These are phyloP conservation scores for Scaptodrosophila latifasciaeformis DNA, from an alignment of 2,888 invertebrate genomes.

Conservation along the genomic window DNA sequence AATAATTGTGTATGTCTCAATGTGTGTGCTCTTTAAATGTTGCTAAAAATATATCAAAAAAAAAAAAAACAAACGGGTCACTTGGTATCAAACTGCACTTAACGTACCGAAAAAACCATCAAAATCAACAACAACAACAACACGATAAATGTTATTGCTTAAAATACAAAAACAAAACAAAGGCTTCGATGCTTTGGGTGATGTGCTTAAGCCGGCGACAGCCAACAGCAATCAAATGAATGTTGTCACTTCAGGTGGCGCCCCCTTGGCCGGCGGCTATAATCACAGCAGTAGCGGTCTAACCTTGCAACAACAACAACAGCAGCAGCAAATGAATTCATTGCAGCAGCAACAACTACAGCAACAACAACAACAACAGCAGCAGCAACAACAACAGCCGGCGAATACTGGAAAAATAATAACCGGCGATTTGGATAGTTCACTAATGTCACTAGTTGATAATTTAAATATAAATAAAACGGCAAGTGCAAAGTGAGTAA, in stretches of 20 bases:
- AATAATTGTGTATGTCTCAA: conserved; percentile 49
- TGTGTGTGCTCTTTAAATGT: conserved; percentile 61
- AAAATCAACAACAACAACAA: conserved; percentile 31
- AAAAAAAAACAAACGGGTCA: conserved; percentile 39
- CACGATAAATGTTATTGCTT: conserved; percentile 14
- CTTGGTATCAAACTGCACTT: too few species aligned
- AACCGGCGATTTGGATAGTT: conserved; percentile 95
- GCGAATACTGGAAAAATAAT: conserved; percentile 83
- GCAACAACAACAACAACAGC: conserved; percentile 58
- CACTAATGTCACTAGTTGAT: conserved; percentile 93
- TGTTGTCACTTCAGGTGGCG: conserved; percentile 73
- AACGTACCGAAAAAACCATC: conserved; percentile 6
- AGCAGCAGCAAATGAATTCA: too few species aligned
- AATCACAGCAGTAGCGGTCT: conserved; percentile 41
- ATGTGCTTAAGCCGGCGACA: conserved; percentile 80
- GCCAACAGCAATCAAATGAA: conserved; percentile 70
- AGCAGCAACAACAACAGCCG: conserved; percentile 74
- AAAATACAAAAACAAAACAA: conserved; percentile 54
- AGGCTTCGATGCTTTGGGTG: conserved; percentile 86
- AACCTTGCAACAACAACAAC: conserved; percentile 55
- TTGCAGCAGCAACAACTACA: conserved; percentile 57
- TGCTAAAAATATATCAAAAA: too few species aligned
- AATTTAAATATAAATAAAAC: conserved; percentile 92
- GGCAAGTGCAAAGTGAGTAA: conserved; percentile 81
- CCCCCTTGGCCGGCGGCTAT: conserved; percentile 41